phyloP scores from a whole-genome alignment of 2,888 invertebrate genomes.

The Pseudococcus longispinus region DNA sequence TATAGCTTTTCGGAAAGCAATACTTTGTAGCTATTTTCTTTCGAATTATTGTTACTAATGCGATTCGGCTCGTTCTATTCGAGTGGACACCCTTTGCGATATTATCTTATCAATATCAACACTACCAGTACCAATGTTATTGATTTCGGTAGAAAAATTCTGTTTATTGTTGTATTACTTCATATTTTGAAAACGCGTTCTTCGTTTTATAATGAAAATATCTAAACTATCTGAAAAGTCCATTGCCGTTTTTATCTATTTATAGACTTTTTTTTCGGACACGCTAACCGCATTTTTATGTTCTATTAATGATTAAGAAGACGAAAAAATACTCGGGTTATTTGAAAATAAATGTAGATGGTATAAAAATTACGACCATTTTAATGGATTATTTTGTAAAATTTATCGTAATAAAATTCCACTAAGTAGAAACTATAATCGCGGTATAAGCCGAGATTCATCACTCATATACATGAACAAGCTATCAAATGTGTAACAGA shows the following conservation, averaged over 20 bases:
- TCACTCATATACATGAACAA: background rate
- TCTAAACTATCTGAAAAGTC: constrained; percentile 40
- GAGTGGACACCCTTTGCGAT: constrained; percentile 55
- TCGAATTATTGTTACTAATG: constrained; percentile 56
- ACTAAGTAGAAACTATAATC: background rate
- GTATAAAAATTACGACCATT: background rate
- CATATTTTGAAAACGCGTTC: background rate
- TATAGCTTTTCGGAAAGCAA: constrained; percentile 47
- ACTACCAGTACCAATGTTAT: constrained; percentile 42
- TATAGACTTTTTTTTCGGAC: constrained; percentile 29
- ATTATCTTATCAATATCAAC: constrained; percentile 49
- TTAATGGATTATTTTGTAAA: background rate
- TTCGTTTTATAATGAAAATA: constrained; percentile 48
- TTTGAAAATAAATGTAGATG: constrained; percentile 18
- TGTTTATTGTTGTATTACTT: constrained; percentile 49
- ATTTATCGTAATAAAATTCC: constrained; percentile 25
- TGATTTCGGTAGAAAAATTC: constrained; percentile 39
- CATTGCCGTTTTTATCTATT: constrained; percentile 16
- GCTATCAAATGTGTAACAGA: background rate
- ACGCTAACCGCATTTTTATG: constrained; percentile 27
- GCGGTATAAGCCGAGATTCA: background rate
- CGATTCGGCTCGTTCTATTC: constrained; percentile 55
- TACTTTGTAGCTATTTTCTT: constrained; percentile 55
- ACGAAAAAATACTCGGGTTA: background rate
- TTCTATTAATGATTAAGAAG: constrained; percentile 30